phyloP scores from a whole-genome alignment of 2,797 vertebrate species.

The Menidia menidia region DNA sequence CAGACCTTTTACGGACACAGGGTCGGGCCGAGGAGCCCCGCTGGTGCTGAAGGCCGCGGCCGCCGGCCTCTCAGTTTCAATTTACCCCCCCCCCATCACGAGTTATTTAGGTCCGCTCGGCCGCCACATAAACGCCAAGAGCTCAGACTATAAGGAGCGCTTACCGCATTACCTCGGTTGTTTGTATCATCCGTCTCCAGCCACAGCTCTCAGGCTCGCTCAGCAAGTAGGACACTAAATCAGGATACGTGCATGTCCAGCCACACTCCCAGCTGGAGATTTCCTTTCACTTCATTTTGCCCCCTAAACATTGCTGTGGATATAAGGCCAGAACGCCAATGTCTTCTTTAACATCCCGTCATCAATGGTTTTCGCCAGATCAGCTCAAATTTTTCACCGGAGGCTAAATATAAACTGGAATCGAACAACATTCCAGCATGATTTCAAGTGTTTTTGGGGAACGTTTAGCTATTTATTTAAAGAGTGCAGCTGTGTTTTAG shows the following conservation, averaged over 20 bases:
- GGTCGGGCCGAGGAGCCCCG: slow-evolving; percentile 68
- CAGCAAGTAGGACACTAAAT: slow-evolving; percentile 61
- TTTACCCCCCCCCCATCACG: slow-evolving; percentile 61
- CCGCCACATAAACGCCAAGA: slow-evolving; percentile 49
- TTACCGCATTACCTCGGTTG: slow-evolving; percentile 76
- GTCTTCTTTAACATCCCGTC: slow-evolving; percentile 45
- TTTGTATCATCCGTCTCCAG: slow-evolving; percentile 62
- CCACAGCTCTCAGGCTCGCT: slow-evolving; percentile 69
- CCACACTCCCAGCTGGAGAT: slow-evolving; percentile 42
- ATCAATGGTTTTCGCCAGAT: slow-evolving; percentile 22
- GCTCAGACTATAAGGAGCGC: slow-evolving; percentile 48
- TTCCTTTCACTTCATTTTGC: slow-evolving; percentile 1
- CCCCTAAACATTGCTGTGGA: slow-evolving; percentile 1
- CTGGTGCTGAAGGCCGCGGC: slow-evolving; percentile 66
- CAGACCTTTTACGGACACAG: slow-evolving; percentile 77
- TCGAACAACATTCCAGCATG: slow-evolving; percentile 54
- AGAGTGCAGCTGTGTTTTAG: not conserved
- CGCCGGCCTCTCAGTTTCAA: slow-evolving; percentile 57
- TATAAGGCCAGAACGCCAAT: slow-evolving; percentile 42
- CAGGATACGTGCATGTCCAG: slow-evolving; percentile 69
- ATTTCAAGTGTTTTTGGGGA: slow-evolving; percentile 21
- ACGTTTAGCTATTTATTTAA: not conserved
- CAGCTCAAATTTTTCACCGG: slow-evolving; percentile 25
- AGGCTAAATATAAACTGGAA: slow-evolving; percentile 24
- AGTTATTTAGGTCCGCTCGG: slow-evolving; percentile 62